Evolutionary conservation across 2,888 invertebrate species (phyloP).

Genomic region (Urechis unicinctus): DNA sequence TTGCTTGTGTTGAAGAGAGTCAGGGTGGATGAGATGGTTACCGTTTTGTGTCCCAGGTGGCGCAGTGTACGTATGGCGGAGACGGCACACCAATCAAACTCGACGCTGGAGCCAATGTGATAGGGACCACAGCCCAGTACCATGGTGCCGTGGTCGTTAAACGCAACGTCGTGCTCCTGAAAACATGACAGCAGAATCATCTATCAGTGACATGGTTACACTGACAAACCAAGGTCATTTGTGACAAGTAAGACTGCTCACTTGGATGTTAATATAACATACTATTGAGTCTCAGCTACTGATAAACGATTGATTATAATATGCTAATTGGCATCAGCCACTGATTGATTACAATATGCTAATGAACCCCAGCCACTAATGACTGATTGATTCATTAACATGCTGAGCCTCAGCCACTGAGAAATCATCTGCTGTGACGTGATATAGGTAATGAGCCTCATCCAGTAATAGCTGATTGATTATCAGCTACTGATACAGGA

Average conservation of each 20-base stretch:
- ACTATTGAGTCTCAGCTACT: too few species aligned
- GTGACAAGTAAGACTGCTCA: background rate
- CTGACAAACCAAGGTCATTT: background rate
- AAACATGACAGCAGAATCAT: background rate
- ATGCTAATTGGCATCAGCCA: too few species aligned
- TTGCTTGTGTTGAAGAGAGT: background rate
- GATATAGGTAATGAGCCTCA: background rate
- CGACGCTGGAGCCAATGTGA: constrained; percentile 43
- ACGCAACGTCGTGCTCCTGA: constrained; percentile 35
- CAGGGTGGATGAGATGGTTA: constrained; percentile 2
- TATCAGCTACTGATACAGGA: background rate
- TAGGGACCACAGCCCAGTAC: constrained; percentile 45
- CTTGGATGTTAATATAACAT: too few species aligned
- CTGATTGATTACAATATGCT: too few species aligned
- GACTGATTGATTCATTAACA: too few species aligned
- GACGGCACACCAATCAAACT: constrained; percentile 46
- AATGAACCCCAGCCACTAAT: too few species aligned
- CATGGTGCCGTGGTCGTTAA: constrained; percentile 33
- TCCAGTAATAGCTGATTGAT: background rate
- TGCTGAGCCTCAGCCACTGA: too few species aligned
- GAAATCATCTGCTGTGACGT: too few species aligned
- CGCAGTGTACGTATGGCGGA: constrained; percentile 32
- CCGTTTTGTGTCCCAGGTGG: constrained; percentile 28
- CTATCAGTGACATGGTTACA: background rate
- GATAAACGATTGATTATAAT: too few species aligned